phyloP scores from a whole-genome alignment of 1,140 invertebrate genomes.

The Ruditapes philippinarum region DNA sequence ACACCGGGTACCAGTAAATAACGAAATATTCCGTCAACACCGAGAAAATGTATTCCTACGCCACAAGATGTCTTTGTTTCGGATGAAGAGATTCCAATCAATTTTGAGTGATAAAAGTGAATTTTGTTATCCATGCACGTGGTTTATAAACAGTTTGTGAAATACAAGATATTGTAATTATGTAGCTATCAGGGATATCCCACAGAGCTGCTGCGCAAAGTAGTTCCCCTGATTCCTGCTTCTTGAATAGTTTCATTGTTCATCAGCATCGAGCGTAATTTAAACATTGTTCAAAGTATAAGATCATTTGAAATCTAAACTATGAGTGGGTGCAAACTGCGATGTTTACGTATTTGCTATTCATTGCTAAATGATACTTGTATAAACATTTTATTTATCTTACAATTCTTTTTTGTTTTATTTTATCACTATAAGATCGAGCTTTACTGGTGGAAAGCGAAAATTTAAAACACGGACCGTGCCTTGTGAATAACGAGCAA shows the following conservation, averaged over 20 bases:
- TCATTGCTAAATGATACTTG: too few species aligned
- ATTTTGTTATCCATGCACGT: neutral
- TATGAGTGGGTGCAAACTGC: too few species aligned
- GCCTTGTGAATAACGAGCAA: too few species aligned
- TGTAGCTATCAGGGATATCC: neutral
- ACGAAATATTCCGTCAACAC: slow-evolving; percentile 6
- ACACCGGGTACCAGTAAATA: slow-evolving; percentile 47
- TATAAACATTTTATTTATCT: too few species aligned
- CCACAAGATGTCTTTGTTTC: slow-evolving; percentile 50
- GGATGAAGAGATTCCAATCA: slow-evolving; percentile 23
- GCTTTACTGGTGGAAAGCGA: too few species aligned
- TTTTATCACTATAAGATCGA: too few species aligned
- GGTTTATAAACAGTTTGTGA: slow-evolving; percentile 8
- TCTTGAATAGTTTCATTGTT: neutral
- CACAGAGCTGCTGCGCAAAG: neutral
- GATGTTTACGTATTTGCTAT: too few species aligned
- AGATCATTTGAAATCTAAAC: too few species aligned
- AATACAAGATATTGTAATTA: slow-evolving; percentile 44
- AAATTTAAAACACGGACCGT: too few species aligned
- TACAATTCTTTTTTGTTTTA: too few species aligned
- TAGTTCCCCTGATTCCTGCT: neutral
- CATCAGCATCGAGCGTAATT: too few species aligned
- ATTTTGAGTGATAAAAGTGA: slow-evolving; percentile 39
- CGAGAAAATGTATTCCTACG: slow-evolving; percentile 17
- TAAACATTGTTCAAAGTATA: too few species aligned